Evolutionary conservation across 1,140 invertebrate species (phyloP).

Genomic region (Pogonomyrmex californicus): DNA sequence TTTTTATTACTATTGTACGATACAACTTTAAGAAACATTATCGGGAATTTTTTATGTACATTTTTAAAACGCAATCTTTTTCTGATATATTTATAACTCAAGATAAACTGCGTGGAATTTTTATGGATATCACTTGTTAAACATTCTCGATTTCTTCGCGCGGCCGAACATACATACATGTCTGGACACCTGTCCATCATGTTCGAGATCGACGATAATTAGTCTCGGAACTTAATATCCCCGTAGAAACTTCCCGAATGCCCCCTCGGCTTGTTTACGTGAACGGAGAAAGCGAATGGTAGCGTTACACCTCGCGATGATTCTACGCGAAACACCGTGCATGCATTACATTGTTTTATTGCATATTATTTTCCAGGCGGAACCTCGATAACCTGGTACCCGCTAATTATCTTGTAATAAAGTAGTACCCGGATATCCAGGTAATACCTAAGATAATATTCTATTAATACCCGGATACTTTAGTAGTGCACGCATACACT

Average conservation of each 20-base stretch:
- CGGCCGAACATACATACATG: not conserved
- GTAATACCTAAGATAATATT: constrained; percentile 14
- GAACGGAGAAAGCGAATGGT: constrained; percentile 14
- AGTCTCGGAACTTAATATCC: constrained; percentile 6
- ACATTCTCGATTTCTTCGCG: not conserved
- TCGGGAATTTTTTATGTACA: no score
- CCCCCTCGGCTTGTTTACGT: constrained; percentile 16
- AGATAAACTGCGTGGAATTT: not conserved
- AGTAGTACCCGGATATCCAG: constrained; percentile 10
- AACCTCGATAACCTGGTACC: not conserved
- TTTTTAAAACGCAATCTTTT: not conserved
- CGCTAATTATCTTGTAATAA: constrained; percentile 35
- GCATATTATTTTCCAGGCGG: constrained; percentile 10
- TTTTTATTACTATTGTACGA: no score
- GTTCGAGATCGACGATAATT: not conserved
- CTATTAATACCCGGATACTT: constrained; percentile 1
- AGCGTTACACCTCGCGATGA: not conserved
- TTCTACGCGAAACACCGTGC: not conserved
- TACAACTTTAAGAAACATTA: no score
- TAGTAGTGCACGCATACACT: no score
- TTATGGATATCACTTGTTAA: not conserved
- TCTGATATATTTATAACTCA: not conserved
- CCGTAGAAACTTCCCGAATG: not conserved
- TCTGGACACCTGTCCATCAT: constrained; percentile 1
- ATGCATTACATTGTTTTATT: constrained; percentile 24